A percentile compares a stretch with the other conserved stretches of the same genome.
phyloP scores from a whole-genome alignment of 2,113 vertebrate genomes.

The Menura novaehollandiae region DNA sequence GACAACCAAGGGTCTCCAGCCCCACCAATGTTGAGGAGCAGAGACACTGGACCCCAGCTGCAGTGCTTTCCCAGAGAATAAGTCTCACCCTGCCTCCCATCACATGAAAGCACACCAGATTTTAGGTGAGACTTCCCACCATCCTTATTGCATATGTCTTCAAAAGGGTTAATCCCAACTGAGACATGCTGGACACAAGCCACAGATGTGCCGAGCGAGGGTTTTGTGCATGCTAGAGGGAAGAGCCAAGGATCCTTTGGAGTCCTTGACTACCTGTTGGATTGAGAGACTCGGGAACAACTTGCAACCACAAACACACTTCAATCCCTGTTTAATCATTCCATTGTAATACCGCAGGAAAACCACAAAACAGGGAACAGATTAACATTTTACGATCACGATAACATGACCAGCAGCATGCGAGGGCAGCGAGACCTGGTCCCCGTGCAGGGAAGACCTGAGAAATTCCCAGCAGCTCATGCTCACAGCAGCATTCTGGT shows the following conservation, averaged over 20 bases:
- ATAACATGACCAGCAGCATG: not conserved
- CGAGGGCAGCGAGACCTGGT: not conserved
- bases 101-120: not conserved
- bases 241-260: not conserved
- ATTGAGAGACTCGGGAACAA: not conserved
- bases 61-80: not conserved
- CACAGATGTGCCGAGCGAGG: not conserved
- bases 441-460: not conserved
- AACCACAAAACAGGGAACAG: not conserved
- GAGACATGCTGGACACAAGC: not conserved
- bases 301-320: not conserved
- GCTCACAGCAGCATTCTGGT: not conserved
- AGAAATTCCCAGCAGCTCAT: not conserved
- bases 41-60: not conserved
- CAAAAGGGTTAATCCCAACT: not conserved
- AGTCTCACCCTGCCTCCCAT: not conserved
- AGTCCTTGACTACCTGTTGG: not conserved
- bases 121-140: not conserved
- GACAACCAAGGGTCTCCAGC: not conserved
- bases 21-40: not conserved
- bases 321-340: not conserved
- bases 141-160: not conserved
- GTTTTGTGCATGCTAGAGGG: not conserved
- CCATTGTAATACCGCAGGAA: not conserved
- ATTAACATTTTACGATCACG: not conserved